These are phyloP conservation scores for Macroteleia sp. DNA, from an alignment of 2,888 invertebrate species.

Conservation along the genomic window DNA sequence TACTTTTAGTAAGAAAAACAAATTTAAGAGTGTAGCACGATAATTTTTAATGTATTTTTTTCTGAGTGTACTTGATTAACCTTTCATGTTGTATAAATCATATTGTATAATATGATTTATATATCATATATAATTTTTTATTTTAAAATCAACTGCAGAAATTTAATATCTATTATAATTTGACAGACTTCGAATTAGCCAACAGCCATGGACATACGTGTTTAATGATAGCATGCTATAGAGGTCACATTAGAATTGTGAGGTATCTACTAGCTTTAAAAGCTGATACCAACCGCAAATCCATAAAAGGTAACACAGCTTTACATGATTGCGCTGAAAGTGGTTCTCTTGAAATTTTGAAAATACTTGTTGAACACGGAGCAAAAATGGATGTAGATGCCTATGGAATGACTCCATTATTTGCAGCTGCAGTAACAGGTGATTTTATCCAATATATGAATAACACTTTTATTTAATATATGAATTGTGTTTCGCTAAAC, in stretches of 20 bases:
- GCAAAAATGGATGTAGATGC: slow-evolving; percentile 97
- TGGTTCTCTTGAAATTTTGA: slow-evolving; percentile 95
- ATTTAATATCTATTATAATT: too few species aligned
- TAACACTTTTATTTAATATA: too few species aligned
- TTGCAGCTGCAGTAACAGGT: slow-evolving; percentile 94
- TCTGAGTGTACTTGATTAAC: too few species aligned
- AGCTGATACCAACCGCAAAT: slow-evolving; percentile 96
- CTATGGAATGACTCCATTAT: slow-evolving; percentile 97
- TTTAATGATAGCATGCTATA: slow-evolving; percentile 99
- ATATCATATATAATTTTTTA: too few species aligned
- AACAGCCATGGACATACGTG: slow-evolving; percentile 98
- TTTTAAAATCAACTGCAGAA: too few species aligned
- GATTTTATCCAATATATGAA: too few species aligned
- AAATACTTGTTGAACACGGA: slow-evolving; percentile 93
- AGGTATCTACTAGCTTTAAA: slow-evolving; percentile 93
- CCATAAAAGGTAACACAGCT: slow-evolving; percentile 97
- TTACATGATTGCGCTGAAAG: slow-evolving; percentile 98
- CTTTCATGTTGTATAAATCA: too few species aligned
- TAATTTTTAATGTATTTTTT: too few species aligned
- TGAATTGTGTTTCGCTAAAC: too few species aligned
- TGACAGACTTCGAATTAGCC: slow-evolving; percentile 94
- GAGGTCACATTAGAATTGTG: slow-evolving; percentile 96
- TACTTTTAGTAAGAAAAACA: too few species aligned
- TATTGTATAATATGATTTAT: too few species aligned
- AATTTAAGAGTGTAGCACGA: too few species aligned